These are phyloP conservation scores for Conistra vaccinii DNA, from an alignment of 2,888 invertebrate genomes.

Conservation along the genomic window DNA sequence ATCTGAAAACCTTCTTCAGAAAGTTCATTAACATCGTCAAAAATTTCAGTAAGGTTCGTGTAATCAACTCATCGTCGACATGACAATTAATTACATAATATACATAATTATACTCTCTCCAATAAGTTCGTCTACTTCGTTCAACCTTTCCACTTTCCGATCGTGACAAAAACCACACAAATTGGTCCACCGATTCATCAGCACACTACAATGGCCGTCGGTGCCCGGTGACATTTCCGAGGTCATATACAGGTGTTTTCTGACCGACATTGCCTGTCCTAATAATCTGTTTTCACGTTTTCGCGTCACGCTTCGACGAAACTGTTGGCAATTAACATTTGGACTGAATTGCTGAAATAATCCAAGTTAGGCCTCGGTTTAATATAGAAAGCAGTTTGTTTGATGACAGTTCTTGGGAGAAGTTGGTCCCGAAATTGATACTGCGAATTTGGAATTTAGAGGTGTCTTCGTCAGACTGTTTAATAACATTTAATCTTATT, in stretches of 20 bases:
- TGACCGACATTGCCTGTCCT: constrained; percentile 72
- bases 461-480: neutral
- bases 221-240: constrained; percentile 52
- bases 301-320: constrained; percentile 67
- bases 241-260: constrained; percentile 62
- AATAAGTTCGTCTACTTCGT: neutral
- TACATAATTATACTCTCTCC: neutral
- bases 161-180: constrained; percentile 2
- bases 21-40: constrained; percentile 10
- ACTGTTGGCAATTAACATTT: constrained; percentile 64
- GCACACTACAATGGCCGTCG: constrained; percentile 24
- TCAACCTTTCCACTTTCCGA: constrained; percentile 15
- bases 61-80: constrained; percentile 22
- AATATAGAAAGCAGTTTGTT: constrained; percentile 31
- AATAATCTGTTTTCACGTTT: constrained; percentile 72
- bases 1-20: neutral
- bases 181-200: constrained; percentile 24
- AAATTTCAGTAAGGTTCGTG: constrained; percentile 13
- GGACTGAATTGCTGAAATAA: constrained; percentile 50
- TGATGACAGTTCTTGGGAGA: neutral
- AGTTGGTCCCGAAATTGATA: neutral
- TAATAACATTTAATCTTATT: neutral
- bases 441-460: neutral
- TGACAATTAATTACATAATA: neutral
- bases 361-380: constrained; percentile 26